Evolutionary conservation across 92 coral and sea anemone species (phyloP).

Genomic region (Epizoanthus illoricatus): DNA sequence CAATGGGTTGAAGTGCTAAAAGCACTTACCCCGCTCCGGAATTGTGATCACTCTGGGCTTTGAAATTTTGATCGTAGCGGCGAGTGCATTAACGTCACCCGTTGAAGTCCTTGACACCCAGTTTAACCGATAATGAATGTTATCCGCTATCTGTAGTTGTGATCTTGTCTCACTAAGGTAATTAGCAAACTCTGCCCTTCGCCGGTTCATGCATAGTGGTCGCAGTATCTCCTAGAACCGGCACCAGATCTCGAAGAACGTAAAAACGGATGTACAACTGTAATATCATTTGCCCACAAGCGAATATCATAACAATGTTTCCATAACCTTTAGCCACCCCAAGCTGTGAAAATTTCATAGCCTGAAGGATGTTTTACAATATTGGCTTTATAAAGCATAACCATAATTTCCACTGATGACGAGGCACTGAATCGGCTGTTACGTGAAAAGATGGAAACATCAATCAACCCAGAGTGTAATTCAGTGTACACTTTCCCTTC

Average conservation of each 20-base stretch:
- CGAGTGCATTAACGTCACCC: neutral
- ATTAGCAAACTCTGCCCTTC: too few relatives aligned
- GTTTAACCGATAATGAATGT: neutral
- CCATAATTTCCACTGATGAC: neutral
- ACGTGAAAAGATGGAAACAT: neutral
- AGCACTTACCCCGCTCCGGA: neutral
- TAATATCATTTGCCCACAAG: neutral
- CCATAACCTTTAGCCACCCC: neutral
- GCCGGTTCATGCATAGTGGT: neutral
- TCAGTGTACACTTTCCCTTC: neutral
- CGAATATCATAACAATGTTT: neutral
- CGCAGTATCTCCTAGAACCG: neutral
- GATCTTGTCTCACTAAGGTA: neutral
- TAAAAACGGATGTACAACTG: neutral
- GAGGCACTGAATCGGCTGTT: neutral
- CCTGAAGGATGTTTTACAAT: constrained; percentile 9
- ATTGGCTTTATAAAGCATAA: neutral
- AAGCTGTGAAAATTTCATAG: constrained; percentile 17
- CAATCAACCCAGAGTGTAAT: neutral
- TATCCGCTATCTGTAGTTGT: constrained; percentile 4
- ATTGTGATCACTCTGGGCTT: neutral
- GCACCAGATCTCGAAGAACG: constrained; percentile 2
- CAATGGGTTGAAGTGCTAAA: neutral
- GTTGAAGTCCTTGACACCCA: constrained; percentile 13
- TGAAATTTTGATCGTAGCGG: neutral